A percentile compares a stretch with the other conserved stretches of the same genome.
These are phyloP conservation scores for Lasioglossum vierecki DNA, from an alignment of 2,888 invertebrate genomes.

Conservation along the genomic window DNA sequence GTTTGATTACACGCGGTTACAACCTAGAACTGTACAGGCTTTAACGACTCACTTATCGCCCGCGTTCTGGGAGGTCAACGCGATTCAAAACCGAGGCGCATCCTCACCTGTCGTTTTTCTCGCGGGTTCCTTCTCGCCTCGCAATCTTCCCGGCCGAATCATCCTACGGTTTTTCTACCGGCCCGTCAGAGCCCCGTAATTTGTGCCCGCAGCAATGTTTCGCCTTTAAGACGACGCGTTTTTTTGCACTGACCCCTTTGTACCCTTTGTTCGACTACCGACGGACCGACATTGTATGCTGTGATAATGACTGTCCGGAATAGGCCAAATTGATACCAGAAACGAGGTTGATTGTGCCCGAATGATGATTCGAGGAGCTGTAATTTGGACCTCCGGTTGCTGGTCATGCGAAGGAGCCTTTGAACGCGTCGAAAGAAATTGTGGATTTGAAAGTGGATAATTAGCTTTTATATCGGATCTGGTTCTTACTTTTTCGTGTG, in stretches of 20 bases:
- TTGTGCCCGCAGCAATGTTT: neutral
- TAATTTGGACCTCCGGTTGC: neutral
- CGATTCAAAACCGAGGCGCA: constrained; percentile 43
- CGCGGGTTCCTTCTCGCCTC: neutral
- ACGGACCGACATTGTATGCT: neutral
- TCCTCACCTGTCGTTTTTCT: constrained; percentile 12
- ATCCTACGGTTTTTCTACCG: neutral
- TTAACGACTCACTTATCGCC: constrained; percentile 75
- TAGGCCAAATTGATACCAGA: constrained; percentile 8
- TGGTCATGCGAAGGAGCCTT: neutral
- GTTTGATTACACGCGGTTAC: constrained; percentile 57
- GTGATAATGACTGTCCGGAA: neutral
- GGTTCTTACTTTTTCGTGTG: neutral
- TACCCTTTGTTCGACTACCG: neutral
- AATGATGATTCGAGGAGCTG: neutral
- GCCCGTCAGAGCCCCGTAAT: neutral
- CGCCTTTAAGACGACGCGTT: neutral
- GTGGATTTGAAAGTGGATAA: constrained; percentile 6
- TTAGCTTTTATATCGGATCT: neutral
- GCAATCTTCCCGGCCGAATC: neutral
- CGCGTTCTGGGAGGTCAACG: constrained; percentile 68
- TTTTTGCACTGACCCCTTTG: neutral
- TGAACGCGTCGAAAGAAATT: neutral
- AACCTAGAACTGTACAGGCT: constrained; percentile 51
- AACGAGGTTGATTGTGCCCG: neutral